Percentiles rank a stretch among this genome's conserved stretches.
Conservation (phyloP, 2,113 vertebrate genomes). For the Aldabrachelys gigantea region DNA sequence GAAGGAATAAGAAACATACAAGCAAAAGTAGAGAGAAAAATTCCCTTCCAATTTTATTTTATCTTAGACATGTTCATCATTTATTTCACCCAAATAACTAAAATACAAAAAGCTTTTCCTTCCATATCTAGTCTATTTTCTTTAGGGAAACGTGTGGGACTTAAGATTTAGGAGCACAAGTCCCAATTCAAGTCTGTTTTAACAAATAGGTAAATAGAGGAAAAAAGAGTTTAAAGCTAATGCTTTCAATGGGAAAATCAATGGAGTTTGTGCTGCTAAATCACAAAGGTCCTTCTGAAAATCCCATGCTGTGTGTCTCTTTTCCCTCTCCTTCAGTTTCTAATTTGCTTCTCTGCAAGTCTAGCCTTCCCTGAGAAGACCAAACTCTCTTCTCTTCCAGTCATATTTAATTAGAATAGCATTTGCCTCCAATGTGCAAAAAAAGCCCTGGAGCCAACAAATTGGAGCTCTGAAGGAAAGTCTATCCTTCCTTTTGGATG, state of each 20-base stretch:
- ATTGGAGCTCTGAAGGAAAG: not conserved
- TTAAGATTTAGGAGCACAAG: not conserved
- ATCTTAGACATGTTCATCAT: too few relatives aligned
- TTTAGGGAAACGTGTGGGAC: not conserved
- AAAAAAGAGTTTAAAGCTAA: constrained; percentile 28
- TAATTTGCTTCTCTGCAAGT: not conserved
- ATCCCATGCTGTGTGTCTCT: constrained; percentile 22
- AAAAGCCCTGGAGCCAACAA: not conserved
- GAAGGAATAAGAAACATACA: not conserved
- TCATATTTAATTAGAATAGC: constrained; percentile 1
- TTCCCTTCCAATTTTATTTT: too few relatives aligned
- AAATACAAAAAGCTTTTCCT: too few relatives aligned
- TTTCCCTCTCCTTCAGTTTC: constrained; percentile 40
- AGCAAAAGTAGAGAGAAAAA: not conserved
- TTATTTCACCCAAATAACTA: too few relatives aligned
- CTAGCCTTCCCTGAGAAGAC: not conserved
- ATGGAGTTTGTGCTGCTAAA: constrained; percentile 7
- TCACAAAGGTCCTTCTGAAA: constrained; percentile 30
- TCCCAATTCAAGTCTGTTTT: not conserved
- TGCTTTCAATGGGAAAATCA: constrained; percentile 32
- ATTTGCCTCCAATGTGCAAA: not conserved
- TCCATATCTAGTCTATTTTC: not conserved
- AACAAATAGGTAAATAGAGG: not conserved
- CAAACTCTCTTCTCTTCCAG: constrained; percentile 41
- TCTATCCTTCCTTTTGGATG: accelerated